Conservation (phyloP, 2,888 invertebrate species). For the Drosophila fulvimacula region DNA sequence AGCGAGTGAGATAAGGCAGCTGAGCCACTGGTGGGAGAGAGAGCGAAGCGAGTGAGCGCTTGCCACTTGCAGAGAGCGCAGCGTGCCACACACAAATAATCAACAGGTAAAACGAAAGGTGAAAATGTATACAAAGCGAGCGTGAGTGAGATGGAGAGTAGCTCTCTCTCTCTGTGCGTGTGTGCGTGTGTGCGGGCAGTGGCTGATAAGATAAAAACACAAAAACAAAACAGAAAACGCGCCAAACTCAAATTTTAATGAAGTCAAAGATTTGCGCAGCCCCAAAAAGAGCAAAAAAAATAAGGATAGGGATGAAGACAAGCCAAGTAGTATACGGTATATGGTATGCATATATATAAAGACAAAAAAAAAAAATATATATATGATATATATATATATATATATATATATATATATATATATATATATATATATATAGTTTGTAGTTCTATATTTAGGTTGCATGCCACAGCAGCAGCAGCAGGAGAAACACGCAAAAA, state of each 20-base stretch:
- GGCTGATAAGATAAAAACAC: constrained; percentile 60
- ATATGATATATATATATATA: neutral
- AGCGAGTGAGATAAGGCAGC: neutral
- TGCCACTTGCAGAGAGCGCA: constrained; percentile 26
- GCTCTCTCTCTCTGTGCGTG: neutral
- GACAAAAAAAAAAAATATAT: too few relatives aligned
- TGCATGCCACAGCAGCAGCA: constrained; percentile 60
- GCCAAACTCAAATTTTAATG: constrained; percentile 35
- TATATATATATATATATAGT: constrained; percentile 19
- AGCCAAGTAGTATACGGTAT: neutral
- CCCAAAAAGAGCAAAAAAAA: neutral
- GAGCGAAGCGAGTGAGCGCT: neutral
- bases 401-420: neutral
- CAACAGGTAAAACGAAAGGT: constrained; percentile 73
- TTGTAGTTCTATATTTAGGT: constrained; percentile 82
- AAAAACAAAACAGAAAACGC: constrained; percentile 44
- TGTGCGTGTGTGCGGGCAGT: constrained; percentile 23
- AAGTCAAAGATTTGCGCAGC: constrained; percentile 18
- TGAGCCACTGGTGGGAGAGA: neutral
- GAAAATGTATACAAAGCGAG: constrained; percentile 32
- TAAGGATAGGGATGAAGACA: neutral
- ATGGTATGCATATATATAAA: neutral
- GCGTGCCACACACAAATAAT: constrained; percentile 45
- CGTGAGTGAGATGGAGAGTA: neutral
- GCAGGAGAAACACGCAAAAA: constrained; percentile 56